Conservation (phyloP, 2,797 vertebrate genomes). For the Microctenopoma lineatum region DNA sequence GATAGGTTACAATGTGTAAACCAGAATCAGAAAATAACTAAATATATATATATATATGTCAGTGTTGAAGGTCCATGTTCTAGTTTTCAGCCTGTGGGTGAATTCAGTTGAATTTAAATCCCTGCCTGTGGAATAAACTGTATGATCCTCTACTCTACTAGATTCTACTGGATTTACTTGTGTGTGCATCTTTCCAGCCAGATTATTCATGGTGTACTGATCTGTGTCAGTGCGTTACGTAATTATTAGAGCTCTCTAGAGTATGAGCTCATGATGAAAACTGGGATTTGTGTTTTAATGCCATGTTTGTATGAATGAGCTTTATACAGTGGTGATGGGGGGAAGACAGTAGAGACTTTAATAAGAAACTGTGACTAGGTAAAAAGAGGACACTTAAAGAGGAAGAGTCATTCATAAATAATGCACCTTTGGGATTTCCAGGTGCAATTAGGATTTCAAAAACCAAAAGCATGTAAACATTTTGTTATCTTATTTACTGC, state of each 20-base stretch:
- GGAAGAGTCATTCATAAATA: constrained; percentile 64
- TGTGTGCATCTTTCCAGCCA: constrained; percentile 35
- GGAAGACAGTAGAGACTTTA: constrained; percentile 20
- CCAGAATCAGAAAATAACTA: neutral
- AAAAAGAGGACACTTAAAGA: constrained; percentile 51
- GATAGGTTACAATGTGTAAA: neutral
- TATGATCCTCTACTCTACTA: constrained; percentile 13
- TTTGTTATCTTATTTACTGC: constrained; percentile 28
- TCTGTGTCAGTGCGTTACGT: constrained; percentile 55
- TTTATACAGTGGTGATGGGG: constrained; percentile 10
- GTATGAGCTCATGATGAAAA: constrained; percentile 35
- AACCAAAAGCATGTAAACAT: constrained; percentile 51
- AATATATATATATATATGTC: neutral
- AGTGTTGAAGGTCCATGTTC: neutral
- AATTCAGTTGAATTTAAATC: neutral
- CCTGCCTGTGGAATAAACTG: constrained; percentile 1
- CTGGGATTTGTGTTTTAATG: constrained; percentile 33
- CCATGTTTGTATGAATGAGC: neutral
- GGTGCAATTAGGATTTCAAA: constrained; percentile 54
- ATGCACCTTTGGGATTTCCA: constrained; percentile 57
- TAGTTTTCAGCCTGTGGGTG: neutral
- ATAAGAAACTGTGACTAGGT: constrained; percentile 29
- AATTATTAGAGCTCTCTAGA: constrained; percentile 42
- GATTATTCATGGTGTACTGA: constrained; percentile 44
- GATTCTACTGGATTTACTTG: constrained; percentile 24